These are phyloP conservation scores for Subacronicta megacephala DNA, from an alignment of 2,888 invertebrate genomes.

Conservation along the genomic window DNA sequence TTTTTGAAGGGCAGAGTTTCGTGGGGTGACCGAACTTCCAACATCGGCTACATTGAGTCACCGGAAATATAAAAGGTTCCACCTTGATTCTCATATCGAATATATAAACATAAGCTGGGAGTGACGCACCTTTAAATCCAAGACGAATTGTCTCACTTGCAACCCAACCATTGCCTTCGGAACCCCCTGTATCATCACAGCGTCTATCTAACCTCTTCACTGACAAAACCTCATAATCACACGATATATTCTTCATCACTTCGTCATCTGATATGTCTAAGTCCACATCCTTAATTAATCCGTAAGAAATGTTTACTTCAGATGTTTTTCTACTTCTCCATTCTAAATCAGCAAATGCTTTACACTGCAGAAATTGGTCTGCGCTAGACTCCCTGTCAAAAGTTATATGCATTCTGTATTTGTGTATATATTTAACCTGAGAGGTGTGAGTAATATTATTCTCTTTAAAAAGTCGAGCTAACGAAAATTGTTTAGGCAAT, in stretches of 20 bases:
- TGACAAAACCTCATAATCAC: background rate
- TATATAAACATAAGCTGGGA: background rate
- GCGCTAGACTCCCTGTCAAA: background rate
- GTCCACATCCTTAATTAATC: background rate
- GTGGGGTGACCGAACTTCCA: slow-evolving; percentile 1
- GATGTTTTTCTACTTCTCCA: background rate
- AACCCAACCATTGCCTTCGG: slow-evolving; percentile 1
- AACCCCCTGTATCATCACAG: background rate
- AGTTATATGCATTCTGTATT: background rate
- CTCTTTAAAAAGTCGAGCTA: no score
- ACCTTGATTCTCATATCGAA: background rate
- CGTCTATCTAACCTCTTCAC: background rate
- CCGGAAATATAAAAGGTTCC: slow-evolving; percentile 1
- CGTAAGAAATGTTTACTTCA: background rate
- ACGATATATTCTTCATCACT: background rate
- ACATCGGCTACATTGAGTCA: background rate
- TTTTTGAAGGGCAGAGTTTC: background rate
- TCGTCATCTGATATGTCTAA: background rate
- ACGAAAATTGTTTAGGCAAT: background rate
- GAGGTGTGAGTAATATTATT: no score
- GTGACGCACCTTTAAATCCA: background rate
- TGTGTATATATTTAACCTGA: slow-evolving; percentile 2
- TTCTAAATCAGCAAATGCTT: background rate
- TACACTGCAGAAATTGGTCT: background rate
- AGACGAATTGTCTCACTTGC: slow-evolving; percentile 2